Percentiles rank a stretch among this genome's conserved stretches.
These are phyloP conservation scores for Agapostemon virescens DNA, from an alignment of 2,888 invertebrate genomes.

Conservation along the genomic window DNA sequence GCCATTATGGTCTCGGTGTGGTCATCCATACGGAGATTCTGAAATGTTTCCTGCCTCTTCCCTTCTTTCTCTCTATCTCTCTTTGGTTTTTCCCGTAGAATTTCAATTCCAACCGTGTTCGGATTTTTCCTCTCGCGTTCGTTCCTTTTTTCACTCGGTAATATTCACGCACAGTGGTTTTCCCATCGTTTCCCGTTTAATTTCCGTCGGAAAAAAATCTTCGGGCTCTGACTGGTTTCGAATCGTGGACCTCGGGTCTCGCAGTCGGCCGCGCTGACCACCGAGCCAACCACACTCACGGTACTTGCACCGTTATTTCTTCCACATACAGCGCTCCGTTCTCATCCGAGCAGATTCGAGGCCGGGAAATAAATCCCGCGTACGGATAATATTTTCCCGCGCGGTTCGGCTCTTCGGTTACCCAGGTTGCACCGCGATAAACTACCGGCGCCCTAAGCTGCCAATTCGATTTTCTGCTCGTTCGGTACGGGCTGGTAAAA, in stretches of 20 bases:
- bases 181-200: neutral
- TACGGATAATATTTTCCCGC: neutral
- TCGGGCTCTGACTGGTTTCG: neutral
- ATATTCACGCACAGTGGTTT: neutral
- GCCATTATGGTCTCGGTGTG: neutral
- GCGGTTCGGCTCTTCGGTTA: neutral
- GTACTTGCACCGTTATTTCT: neutral
- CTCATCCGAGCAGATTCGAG: no score
- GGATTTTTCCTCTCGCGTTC: no score
- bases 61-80: no score
- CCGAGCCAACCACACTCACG: no score
- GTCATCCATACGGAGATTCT: neutral
- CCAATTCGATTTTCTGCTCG: neutral
- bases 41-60: no score
- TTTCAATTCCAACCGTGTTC: neutral
- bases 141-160: neutral
- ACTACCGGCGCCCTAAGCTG: neutral
- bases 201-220: neutral
- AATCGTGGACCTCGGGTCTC: neutral
- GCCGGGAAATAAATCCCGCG: no score
- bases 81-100: neutral
- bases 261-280: neutral
- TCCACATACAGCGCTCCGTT: neutral
- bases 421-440: neutral
- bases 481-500: constrained; percentile 18